phyloP scores from a whole-genome alignment of 1,140 invertebrate genomes.

The Anadara kagoshimensis region DNA sequence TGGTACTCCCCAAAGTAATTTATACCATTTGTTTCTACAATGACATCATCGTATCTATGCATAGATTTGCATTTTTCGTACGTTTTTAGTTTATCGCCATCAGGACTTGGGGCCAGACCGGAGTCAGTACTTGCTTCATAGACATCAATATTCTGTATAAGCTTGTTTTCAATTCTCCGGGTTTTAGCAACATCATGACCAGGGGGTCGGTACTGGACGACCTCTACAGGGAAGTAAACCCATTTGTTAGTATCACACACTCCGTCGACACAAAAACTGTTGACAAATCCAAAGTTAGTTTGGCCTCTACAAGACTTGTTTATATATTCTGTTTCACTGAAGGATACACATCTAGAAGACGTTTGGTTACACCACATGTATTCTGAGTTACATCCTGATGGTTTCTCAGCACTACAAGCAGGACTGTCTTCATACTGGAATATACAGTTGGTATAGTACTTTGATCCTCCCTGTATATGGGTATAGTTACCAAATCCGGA shows the following conservation, averaged over 20 bases:
- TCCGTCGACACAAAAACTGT: conserved; percentile 39
- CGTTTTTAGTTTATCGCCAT: conserved; percentile 19
- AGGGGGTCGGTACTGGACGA: conserved; percentile 49
- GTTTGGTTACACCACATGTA: too few relatives aligned
- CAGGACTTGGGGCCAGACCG: conserved; percentile 11
- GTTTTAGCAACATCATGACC: conserved; percentile 40
- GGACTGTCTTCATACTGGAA: too few relatives aligned
- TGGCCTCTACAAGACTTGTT: too few relatives aligned
- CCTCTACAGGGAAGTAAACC: conserved; percentile 54
- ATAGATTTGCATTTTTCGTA: conserved; percentile 13
- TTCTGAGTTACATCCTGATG: too few relatives aligned
- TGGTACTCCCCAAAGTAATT: conserved; percentile 58
- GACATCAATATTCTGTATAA: conserved; percentile 37
- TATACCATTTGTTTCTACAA: conserved; percentile 53
- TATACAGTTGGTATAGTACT: too few relatives aligned
- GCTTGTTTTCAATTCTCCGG: conserved; percentile 45
- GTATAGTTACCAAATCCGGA: too few relatives aligned
- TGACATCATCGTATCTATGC: conserved; percentile 34
- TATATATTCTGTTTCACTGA: too few relatives aligned
- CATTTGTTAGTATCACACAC: conserved; percentile 44
- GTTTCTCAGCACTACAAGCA: too few relatives aligned
- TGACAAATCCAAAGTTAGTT: not conserved
- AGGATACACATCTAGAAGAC: too few relatives aligned
- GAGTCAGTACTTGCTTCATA: conserved; percentile 37
- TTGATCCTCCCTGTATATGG: too few relatives aligned